Base-by-base conservation (phyloP, 2,888 invertebrate genomes). In the Diarsia rubi region DNA sequence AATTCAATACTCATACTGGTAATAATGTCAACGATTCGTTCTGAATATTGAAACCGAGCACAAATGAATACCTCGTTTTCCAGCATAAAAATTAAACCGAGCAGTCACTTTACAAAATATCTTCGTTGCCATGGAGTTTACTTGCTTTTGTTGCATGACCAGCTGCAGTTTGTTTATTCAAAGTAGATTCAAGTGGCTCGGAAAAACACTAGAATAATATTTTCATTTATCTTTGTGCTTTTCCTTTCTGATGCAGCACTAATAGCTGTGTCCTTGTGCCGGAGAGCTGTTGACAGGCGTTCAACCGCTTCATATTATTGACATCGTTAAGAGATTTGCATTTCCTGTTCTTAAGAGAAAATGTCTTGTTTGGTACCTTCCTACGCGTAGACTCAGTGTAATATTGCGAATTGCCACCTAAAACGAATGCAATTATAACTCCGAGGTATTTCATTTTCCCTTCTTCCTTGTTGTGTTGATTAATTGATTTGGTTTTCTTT, bases 281-380 rank as follows among this genome's bases (percentile, higher is more conserved):
- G 37, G 47, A 83, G 84, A 62, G 84, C 57, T 81, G 47, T 81
- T 59, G 62, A 63, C 66, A n/a, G 57, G 52, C 47, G 69, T 59
- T 66, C 45, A 63, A 69, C 65, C 52, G 37, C 66, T 73, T 79
- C 62, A 63, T 66, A 73, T 79, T 83, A 80, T 74, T 81, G 69
- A 60, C 69, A 80, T 81, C 84, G 69, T 80, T 81, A 74, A 21
- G 19, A 67, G 31, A 80, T 81, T 84, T 73, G 69, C 69, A 84
- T 81, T 81, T 80, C 45, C 59, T 31, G 65, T 66, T 81, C 62
- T 19, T 52, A 60, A 83, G 83, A 62, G 52, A 69, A 73, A 69
- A 62, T 62, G n/a, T 47, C 49, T 77, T 69, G 69, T 8, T n/a
- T 27, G 27, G 27, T 31, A 47, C 19, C 47, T 69, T 59, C 31